Evolutionary conservation across 2,797 vertebrate species (phyloP).

Genomic region (Poecilia wingei): DNA sequence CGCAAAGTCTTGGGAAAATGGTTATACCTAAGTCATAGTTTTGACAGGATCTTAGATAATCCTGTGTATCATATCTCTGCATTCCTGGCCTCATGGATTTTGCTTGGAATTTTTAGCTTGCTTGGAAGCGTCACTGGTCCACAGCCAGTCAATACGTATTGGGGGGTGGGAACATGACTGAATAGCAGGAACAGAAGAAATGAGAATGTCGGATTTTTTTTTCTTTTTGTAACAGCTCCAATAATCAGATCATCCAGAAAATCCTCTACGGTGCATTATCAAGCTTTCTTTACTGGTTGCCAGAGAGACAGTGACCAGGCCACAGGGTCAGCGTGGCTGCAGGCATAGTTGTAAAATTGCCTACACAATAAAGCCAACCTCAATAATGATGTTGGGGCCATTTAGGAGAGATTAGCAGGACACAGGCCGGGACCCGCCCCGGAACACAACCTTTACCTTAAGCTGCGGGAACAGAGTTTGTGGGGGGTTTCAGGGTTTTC

Average conservation of each 20-base stretch:
- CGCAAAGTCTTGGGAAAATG: slow-evolving; percentile 72
- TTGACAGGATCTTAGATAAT: slow-evolving; percentile 60
- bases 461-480: slow-evolving; percentile 31
- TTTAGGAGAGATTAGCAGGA: slow-evolving; percentile 70
- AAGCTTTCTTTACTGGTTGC: slow-evolving; percentile 76
- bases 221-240: slow-evolving; percentile 41
- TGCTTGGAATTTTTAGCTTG: slow-evolving; percentile 35
- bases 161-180: slow-evolving; percentile 43
- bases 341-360: slow-evolving; percentile 78
- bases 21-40: slow-evolving; percentile 44
- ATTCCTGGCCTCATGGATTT: slow-evolving; percentile 55
- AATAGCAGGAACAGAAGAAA: slow-evolving; percentile 47
- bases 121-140: slow-evolving; percentile 19
- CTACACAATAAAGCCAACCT: slow-evolving; percentile 65
- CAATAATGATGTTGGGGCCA: slow-evolving; percentile 65
- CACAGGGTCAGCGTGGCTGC: slow-evolving; percentile 71
- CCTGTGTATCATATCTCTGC: slow-evolving; percentile 33
- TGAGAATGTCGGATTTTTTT: slow-evolving; percentile 43
- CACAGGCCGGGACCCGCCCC: slow-evolving; percentile 62
- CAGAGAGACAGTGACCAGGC: slow-evolving; percentile 78
- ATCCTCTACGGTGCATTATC: slow-evolving; percentile 69
- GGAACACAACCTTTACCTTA: slow-evolving; percentile 56
- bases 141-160: slow-evolving; percentile 33
- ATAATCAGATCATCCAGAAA: slow-evolving; percentile 45
- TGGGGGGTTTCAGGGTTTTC: slow-evolving; percentile 38